phyloP scores from a whole-genome alignment of 2,797 vertebrate species.

The Lacerta bilineata region DNA sequence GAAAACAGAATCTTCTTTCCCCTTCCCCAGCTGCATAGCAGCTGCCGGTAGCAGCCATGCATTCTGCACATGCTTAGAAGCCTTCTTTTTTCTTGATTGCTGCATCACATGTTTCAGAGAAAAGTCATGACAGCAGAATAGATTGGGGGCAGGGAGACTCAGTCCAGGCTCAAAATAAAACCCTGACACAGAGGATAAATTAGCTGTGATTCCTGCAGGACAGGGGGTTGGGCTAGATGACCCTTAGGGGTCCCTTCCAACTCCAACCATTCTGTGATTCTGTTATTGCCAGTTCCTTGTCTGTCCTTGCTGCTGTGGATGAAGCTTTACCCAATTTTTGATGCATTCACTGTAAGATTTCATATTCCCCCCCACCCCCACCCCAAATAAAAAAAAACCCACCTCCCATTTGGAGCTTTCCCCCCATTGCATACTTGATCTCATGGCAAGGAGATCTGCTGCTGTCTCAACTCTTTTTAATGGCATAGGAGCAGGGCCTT shows the following conservation, averaged over 20 bases:
- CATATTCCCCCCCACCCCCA: too few species aligned
- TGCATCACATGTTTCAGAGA: background rate
- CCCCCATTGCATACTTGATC: background rate
- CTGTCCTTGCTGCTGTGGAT: background rate
- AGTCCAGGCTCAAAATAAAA: background rate
- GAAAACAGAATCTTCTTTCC: background rate
- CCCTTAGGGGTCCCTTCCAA: too few species aligned
- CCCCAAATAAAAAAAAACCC: too few species aligned
- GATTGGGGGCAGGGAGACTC: background rate
- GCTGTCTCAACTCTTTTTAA: background rate
- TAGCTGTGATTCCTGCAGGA: too few species aligned
- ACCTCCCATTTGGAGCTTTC: too few species aligned
- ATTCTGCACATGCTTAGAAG: background rate
- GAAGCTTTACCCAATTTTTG: too few species aligned
- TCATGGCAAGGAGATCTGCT: background rate
- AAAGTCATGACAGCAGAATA: background rate
- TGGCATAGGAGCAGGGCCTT: background rate
- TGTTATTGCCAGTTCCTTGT: background rate
- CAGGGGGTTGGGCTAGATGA: too few species aligned
- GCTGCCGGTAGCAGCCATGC: background rate
- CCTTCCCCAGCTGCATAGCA: background rate
- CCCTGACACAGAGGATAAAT: background rate
- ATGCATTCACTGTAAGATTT: background rate
- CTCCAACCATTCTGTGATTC: too few species aligned
- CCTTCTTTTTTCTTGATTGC: background rate